Evolutionary conservation across 1,140 invertebrate species (phyloP), one percentile per base, ranked within the genome.

Genomic region (Wasmannia auropunctata): DNA sequence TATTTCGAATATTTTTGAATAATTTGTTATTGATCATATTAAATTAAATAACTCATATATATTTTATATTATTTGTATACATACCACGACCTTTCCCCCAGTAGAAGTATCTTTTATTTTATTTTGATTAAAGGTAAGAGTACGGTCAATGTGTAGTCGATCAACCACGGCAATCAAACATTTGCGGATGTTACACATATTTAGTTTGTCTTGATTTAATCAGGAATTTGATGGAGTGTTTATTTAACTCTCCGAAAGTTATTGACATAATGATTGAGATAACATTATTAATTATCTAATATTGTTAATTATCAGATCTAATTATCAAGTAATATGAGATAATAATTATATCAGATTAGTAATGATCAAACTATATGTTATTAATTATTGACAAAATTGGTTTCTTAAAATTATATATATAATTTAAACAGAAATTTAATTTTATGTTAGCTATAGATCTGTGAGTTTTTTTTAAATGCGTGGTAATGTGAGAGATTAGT

Each of bases 131-230:
- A 63, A 62, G 19, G 31, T 76, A 76, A 25, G 22, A 22, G 19
- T 34, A 5, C 37, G 3, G 28, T 46, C n/a, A 25, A 63, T 34
- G 31, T 75, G n/a, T n/a, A 31, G 31, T 56, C 51, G n/a, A 56
- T 72, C 28, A 8, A 72, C 19, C n/a, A 37, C 31, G 16, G 31
- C 14, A 25, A 56, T 75, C n/a, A 75, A 56, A 75, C 34, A 37
- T 75, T 75, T 75, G 14, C 31, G 14, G 8, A 74, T 22, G 10
- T 54, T 74, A 34, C 22, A 54, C 31, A 74, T 37, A 74, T 74
- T 25, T 74, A 74, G 65, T 69, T 43, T 69, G 22, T 69, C 31
- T 74, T 74, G 49, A 56, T 74, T 74, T 56, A 43, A 43, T 74
- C 31, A 37, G 51, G 6, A 74, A 22, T 74, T 54, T 74, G 49